A percentile compares a stretch with the other conserved stretches of the same genome.
Evolutionary conservation across 2,113 vertebrate genomes (phyloP).

Genomic region (Charadrius vociferus): DNA sequence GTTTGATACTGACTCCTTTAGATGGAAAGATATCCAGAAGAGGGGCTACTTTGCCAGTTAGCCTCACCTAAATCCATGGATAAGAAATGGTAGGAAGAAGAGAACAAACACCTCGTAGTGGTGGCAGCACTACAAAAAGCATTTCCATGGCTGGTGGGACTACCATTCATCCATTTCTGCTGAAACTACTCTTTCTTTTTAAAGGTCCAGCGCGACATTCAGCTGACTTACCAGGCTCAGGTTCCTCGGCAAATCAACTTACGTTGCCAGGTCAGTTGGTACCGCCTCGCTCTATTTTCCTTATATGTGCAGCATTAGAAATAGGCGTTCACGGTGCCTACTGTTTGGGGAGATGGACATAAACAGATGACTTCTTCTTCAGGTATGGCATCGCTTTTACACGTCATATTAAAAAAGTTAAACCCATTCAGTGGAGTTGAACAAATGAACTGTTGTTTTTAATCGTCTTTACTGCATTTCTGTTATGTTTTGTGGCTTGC

Average conservation of each 20-base stretch:
- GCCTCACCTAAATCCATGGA: neutral
- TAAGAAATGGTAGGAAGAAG: neutral
- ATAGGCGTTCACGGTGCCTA: neutral
- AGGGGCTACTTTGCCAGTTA: neutral
- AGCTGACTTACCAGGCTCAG: constrained; percentile 7
- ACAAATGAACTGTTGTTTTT: neutral
- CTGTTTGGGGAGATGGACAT: neutral
- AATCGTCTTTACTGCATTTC: neutral
- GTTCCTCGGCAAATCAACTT: constrained; percentile 35
- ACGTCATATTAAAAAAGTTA: neutral
- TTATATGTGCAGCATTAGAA: neutral
- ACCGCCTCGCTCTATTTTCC: neutral
- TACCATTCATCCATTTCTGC: neutral
- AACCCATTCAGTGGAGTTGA: neutral
- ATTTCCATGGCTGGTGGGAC: neutral
- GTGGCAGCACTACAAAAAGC: neutral
- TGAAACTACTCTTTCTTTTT: constrained; percentile 28
- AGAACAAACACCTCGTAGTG: neutral
- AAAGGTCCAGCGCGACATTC: constrained; percentile 48
- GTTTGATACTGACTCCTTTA: neutral
- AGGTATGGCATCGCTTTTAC: neutral
- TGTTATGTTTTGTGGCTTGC: neutral
- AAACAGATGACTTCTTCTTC: neutral
- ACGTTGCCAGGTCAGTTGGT: constrained; percentile 74
- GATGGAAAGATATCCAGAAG: neutral